These are phyloP conservation scores for Drosophila parvula DNA, from an alignment of 1,140 invertebrate species.

Conservation along the genomic window DNA sequence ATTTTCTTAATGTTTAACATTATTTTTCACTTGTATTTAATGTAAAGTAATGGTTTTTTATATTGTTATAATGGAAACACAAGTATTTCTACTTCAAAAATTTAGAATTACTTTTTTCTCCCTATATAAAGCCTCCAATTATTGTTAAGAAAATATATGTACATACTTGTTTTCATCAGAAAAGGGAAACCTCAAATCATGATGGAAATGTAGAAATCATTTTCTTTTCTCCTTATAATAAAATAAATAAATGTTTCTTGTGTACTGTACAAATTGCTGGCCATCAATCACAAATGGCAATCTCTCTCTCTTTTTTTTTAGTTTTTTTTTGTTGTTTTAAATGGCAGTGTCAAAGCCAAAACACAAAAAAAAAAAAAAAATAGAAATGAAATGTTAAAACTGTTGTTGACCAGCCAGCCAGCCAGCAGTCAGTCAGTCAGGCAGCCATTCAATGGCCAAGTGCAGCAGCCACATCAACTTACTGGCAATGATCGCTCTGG, in stretches of 20 bases:
- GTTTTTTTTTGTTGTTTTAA: conserved; percentile 4
- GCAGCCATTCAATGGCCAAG: conserved; percentile 55
- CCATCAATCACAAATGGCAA: conserved; percentile 65
- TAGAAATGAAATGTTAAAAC: conserved; percentile 2
- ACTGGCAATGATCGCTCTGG: conserved; percentile 65
- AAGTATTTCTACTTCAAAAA: too few species aligned
- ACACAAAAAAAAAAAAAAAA: conserved; percentile 1
- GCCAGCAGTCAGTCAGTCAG: conserved; percentile 39
- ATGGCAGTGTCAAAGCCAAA: conserved; percentile 69
- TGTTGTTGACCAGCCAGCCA: conserved; percentile 26
- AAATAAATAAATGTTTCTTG: conserved; percentile 10
- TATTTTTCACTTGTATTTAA: too few species aligned
- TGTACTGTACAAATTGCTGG: conserved; percentile 44
- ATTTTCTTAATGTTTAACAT: too few species aligned
- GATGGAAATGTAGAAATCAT: too few species aligned
- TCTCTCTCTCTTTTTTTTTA: conserved; percentile 14
- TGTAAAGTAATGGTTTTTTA: too few species aligned
- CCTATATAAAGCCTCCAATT: background rate
- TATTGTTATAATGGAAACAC: too few species aligned
- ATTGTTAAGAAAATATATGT: too few species aligned
- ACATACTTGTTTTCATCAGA: too few species aligned
- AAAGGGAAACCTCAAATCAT: too few species aligned
- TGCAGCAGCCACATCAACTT: conserved; percentile 43
- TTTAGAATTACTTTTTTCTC: background rate
- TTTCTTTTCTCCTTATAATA: too few species aligned